These are phyloP conservation scores for Actias luna DNA, from an alignment of 2,888 invertebrate species.

Conservation along the genomic window DNA sequence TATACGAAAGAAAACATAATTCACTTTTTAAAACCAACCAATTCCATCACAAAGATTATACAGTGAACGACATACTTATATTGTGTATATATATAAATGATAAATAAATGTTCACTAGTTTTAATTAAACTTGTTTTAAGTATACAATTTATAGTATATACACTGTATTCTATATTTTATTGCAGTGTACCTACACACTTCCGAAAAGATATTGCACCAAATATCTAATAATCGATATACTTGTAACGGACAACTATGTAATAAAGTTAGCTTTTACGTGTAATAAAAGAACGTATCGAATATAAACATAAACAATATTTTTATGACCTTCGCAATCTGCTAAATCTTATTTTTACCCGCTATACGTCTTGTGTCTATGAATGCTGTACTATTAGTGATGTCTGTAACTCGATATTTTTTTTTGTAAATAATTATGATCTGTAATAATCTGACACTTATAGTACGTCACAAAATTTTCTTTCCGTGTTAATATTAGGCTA, in stretches of 20 bases:
- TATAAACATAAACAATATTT: conserved; percentile 76
- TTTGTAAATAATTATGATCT: not conserved
- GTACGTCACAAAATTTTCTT: too few species aligned
- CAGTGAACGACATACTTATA: not conserved
- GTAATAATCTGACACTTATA: too few species aligned
- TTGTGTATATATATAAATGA: not conserved
- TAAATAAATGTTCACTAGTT: not conserved
- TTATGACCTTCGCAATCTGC: conserved; percentile 72
- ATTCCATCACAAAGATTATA: too few species aligned
- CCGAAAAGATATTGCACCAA: conserved; percentile 36
- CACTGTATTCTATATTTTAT: not conserved
- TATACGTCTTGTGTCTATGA: conserved; percentile 10
- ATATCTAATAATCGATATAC: conserved; percentile 56
- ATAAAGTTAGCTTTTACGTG: conserved; percentile 70
- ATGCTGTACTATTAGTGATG: conserved; percentile 8
- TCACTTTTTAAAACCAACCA: not conserved
- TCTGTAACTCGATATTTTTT: conserved; percentile 3
- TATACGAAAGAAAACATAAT: not conserved
- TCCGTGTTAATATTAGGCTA: too few species aligned
- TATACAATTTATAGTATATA: too few species aligned
- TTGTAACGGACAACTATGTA: conserved; percentile 58
- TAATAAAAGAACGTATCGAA: conserved; percentile 68
- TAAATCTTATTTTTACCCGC: conserved; percentile 70
- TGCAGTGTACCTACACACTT: not conserved
- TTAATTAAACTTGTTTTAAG: not conserved